Evolutionary conservation across 2,888 invertebrate genomes (phyloP).

Genomic region (Leptopterna dolabrata): DNA sequence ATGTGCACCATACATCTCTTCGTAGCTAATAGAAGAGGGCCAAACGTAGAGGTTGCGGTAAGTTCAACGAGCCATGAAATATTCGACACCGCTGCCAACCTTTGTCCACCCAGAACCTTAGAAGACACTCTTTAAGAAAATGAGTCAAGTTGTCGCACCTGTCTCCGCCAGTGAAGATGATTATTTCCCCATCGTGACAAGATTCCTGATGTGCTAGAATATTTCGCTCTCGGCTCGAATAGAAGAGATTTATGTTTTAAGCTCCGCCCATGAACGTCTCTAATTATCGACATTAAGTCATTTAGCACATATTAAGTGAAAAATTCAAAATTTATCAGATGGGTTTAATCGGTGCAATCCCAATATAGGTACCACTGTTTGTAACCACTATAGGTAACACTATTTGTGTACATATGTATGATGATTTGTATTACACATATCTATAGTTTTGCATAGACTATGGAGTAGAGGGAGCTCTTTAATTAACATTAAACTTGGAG

Average conservation of each 20-base stretch:
- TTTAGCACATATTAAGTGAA: no score
- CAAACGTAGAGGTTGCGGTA: conserved; percentile 11
- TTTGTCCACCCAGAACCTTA: conserved; percentile 15
- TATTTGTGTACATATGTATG: no score
- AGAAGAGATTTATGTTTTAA: not conserved
- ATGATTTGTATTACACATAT: no score
- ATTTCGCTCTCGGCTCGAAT: not conserved
- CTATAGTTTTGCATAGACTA: no score
- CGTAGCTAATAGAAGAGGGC: not conserved
- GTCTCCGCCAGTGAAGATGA: not conserved
- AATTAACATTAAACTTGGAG: no score
- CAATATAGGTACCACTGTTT: no score
- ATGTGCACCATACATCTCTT: not conserved
- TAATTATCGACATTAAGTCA: no score
- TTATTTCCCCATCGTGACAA: not conserved
- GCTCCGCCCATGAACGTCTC: no score
- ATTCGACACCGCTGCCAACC: conserved; percentile 40
- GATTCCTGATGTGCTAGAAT: not conserved
- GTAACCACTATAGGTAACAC: no score
- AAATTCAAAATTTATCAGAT: no score
- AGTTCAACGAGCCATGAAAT: conserved; percentile 49
- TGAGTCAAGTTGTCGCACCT: conserved; percentile 45
- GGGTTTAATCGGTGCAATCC: no score
- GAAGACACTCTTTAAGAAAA: conserved; percentile 32
- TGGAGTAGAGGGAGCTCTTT: no score